Conservation (phyloP, 2,888 invertebrate genomes). For the Pediacus dermestoides region DNA sequence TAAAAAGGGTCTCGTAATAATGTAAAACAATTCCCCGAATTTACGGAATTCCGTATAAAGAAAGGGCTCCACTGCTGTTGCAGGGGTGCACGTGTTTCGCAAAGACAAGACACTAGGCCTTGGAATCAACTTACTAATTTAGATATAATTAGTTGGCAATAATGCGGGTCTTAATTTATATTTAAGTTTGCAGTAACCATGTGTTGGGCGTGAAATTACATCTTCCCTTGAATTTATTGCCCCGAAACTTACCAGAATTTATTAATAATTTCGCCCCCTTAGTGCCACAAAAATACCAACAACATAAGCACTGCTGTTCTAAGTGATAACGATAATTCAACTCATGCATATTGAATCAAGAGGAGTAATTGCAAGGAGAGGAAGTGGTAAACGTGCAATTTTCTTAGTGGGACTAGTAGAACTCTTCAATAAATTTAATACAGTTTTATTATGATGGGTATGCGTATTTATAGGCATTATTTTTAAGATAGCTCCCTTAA, state of each 20-base stretch:
- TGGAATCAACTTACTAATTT: slow-evolving; percentile 30
- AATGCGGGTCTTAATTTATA: slow-evolving; percentile 35
- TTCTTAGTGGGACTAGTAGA: no score
- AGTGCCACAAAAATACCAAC: slow-evolving; percentile 11
- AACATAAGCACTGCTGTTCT: no score
- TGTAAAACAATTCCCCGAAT: slow-evolving; percentile 21
- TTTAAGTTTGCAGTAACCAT: slow-evolving; percentile 17
- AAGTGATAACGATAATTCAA: no score
- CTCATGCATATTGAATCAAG: no score
- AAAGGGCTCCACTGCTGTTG: neutral
- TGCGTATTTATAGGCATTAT: no score
- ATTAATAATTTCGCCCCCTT: slow-evolving; percentile 10
- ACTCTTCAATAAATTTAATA: no score
- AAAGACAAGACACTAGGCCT: neutral
- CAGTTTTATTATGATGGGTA: no score
- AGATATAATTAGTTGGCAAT: slow-evolving; percentile 35
- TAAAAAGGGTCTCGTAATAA: neutral
- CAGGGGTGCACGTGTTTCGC: neutral
- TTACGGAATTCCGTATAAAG: slow-evolving; percentile 20
- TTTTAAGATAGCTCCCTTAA: no score
- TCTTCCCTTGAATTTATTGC: slow-evolving; percentile 13
- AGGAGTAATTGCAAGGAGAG: no score
- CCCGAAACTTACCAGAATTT: slow-evolving; percentile 14
- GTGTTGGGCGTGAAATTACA: slow-evolving; percentile 17
- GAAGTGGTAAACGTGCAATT: no score